Percentiles rank a stretch among this genome's conserved stretches.
Conservation (phyloP, 2,113 vertebrate genomes). For the Ramphastos sulfuratus region DNA sequence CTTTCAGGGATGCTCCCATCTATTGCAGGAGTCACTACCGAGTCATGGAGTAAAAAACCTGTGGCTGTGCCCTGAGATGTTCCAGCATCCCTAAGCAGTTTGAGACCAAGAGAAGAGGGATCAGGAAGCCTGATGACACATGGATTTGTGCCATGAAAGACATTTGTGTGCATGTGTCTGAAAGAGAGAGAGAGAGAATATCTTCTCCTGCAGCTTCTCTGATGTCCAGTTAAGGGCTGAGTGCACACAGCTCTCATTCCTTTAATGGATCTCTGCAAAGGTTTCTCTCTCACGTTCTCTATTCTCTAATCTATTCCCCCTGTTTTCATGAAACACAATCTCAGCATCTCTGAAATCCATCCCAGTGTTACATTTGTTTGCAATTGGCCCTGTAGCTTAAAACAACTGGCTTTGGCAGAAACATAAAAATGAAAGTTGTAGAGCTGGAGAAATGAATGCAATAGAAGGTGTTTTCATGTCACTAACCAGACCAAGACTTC, state of each 20-base stretch:
- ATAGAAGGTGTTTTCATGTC: background rate
- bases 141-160: background rate
- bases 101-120: background rate
- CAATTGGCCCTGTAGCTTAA: background rate
- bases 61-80: background rate
- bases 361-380: background rate
- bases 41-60: background rate
- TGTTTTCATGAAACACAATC: background rate
- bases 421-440: too few species aligned
- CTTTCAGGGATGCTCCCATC: background rate
- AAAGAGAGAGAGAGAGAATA: background rate
- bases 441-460: background rate
- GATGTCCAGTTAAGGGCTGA: background rate
- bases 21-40: background rate
- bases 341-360: background rate
- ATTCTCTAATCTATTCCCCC: background rate
- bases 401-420: background rate
- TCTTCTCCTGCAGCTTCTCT: background rate
- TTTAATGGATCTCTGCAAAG: background rate
- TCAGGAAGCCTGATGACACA: background rate
- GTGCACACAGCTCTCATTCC: background rate
- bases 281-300: background rate
- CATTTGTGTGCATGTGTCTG: rapidly evolving
- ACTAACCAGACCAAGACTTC: background rate
- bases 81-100: background rate